These are phyloP conservation scores for Noctilio leporinus DNA, from an alignment of 2,113 vertebrate species.

Conservation along the genomic window DNA sequence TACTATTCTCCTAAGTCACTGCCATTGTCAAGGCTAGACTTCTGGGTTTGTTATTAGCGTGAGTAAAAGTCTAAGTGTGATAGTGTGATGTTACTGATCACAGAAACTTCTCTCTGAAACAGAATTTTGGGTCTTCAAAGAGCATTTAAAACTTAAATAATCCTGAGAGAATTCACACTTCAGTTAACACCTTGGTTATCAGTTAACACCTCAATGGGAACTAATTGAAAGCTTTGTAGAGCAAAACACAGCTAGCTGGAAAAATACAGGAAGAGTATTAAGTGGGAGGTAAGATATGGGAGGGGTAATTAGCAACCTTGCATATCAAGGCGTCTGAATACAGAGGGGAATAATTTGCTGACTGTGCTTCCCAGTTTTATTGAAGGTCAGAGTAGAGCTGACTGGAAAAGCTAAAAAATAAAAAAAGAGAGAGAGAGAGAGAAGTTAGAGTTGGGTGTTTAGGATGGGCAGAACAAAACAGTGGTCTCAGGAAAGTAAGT, in stretches of 20 bases:
- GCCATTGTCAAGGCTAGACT: neutral
- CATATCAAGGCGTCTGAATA: neutral
- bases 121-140: neutral
- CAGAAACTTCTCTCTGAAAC: neutral
- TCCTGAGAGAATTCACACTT: neutral
- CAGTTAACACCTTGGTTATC: constrained; percentile 7
- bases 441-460: neutral
- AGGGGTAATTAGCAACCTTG: neutral
- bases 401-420: neutral
- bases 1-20: neutral
- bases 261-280: neutral
- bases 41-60: neutral
- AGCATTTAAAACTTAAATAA: constrained; percentile 11
- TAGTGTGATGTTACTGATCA: neutral
- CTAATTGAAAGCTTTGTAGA: constrained; percentile 32
- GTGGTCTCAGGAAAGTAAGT: neutral
- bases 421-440: no score
- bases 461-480: neutral
- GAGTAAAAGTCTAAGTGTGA: neutral
- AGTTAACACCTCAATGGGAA: constrained; percentile 29
- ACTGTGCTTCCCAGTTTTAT: neutral
- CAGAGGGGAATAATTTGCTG: neutral
- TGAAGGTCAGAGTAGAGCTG: neutral
- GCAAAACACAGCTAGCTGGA: neutral
- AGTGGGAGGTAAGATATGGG: neutral